Percentiles rank a stretch among this genome's conserved stretches.
These are phyloP conservation scores for Addax nasomaculatus DNA, from an alignment of 2,113 vertebrate genomes.

Conservation along the genomic window DNA sequence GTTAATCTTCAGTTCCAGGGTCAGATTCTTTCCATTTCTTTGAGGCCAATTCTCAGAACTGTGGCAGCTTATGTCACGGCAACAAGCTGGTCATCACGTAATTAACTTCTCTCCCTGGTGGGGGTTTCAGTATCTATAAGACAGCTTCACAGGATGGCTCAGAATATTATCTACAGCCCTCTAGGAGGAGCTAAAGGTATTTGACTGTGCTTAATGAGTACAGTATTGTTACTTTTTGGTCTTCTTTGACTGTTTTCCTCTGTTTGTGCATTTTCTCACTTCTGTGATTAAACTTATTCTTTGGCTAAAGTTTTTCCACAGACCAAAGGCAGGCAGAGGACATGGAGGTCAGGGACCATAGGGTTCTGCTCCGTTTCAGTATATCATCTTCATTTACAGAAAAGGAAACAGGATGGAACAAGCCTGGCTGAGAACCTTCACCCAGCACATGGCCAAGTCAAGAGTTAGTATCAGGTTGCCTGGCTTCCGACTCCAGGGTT, in stretches of 20 bases:
- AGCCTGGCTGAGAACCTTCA: not conserved
- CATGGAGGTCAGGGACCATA: not conserved
- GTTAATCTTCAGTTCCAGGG: not conserved
- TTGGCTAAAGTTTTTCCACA: not conserved
- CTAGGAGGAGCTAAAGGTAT: not conserved
- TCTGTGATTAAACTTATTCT: not conserved
- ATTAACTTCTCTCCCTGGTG: not conserved
- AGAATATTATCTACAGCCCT: not conserved
- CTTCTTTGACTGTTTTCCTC: not conserved
- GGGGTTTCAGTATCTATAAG: not conserved
- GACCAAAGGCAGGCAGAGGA: not conserved
- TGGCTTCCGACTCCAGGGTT: not conserved
- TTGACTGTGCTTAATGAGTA: not conserved
- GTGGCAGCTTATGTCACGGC: not conserved
- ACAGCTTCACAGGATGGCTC: not conserved
- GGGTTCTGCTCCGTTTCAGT: not conserved
- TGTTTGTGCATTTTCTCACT: not conserved
- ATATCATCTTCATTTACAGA: not conserved
- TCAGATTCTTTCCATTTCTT: not conserved
- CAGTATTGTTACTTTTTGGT: not conserved
- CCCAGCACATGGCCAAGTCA: not conserved
- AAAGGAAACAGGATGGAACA: not conserved
- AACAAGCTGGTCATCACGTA: not conserved
- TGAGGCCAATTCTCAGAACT: not conserved
- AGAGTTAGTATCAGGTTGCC: not conserved